A percentile compares a stretch with the other conserved stretches of the same genome.
phyloP scores from a whole-genome alignment of 2,888 invertebrate species.

The Agonopterix arenella region DNA sequence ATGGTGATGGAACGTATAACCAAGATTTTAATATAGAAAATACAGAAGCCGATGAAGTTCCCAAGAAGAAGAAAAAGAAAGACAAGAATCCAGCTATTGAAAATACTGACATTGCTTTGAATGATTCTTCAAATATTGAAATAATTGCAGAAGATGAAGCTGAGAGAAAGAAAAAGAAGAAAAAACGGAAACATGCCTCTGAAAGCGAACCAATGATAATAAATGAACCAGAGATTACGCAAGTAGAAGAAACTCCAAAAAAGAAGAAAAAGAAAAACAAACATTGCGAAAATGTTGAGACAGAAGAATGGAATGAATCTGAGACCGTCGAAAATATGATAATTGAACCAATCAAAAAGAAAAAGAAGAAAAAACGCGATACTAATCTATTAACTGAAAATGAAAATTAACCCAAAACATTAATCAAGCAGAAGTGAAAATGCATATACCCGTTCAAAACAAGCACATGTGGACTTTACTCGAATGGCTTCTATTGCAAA shows the following conservation, averaged over 20 bases:
- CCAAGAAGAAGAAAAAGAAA: conserved; percentile 16
- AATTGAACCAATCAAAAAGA: too few species aligned
- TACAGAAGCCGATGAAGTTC: background rate
- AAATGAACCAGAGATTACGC: conserved; percentile 2
- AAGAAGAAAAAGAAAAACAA: conserved; percentile 13
- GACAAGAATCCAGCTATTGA: conserved; percentile 1
- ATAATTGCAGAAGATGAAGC: background rate
- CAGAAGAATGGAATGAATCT: background rate
- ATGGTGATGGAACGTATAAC: background rate
- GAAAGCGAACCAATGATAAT: background rate
- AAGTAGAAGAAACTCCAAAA: background rate
- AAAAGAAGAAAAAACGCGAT: too few species aligned
- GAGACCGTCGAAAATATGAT: too few species aligned
- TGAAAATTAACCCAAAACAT: too few species aligned
- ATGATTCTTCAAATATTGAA: background rate
- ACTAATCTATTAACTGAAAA: too few species aligned
- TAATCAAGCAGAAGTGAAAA: too few species aligned
- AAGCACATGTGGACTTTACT: too few species aligned
- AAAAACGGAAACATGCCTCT: conserved; percentile 10
- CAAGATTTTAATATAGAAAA: background rate
- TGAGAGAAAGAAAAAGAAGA: conserved; percentile 28
- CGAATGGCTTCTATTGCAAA: too few species aligned
- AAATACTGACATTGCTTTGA: background rate
- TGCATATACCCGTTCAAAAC: too few species aligned
- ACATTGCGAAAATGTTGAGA: background rate